Conservation (phyloP, 2,797 vertebrate genomes). For the Denticeps clupeoides region DNA sequence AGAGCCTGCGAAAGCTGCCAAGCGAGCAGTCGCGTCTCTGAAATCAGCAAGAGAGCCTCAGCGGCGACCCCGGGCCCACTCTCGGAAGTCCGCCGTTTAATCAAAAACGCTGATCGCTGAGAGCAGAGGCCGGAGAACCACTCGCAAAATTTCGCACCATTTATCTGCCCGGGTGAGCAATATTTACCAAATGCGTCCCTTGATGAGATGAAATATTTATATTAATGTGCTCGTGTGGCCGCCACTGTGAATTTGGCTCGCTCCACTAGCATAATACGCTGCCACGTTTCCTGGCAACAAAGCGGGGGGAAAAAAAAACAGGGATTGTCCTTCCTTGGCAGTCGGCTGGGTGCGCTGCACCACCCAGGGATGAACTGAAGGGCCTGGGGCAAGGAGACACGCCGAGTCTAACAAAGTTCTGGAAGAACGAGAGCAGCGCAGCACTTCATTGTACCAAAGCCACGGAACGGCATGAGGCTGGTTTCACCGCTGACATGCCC, state of each 20-base stretch:
- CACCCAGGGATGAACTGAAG: slow-evolving; percentile 45
- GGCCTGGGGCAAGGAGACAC: slow-evolving; percentile 40
- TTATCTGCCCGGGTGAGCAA: background rate
- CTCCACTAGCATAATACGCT: background rate
- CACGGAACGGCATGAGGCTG: no score
- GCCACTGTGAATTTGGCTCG: background rate
- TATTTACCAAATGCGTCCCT: background rate
- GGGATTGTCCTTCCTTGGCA: slow-evolving; percentile 29
- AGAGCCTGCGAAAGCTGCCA: slow-evolving; percentile 30
- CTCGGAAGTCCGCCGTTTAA: no score
- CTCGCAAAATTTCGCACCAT: no score
- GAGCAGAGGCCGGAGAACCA: no score
- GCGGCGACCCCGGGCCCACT: no score
- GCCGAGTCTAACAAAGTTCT: slow-evolving; percentile 23
- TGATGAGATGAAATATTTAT: background rate
- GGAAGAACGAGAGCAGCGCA: background rate
- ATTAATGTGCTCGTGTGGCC: background rate
- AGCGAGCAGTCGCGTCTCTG: no score
- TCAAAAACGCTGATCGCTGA: no score
- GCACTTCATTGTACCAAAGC: no score
- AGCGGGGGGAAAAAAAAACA: slow-evolving; percentile 8
- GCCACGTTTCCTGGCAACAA: background rate
- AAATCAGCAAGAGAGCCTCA: no score
- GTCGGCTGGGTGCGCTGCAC: slow-evolving; percentile 39
- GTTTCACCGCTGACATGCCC: no score